phyloP scores from a whole-genome alignment of 2,113 vertebrate genomes.

The Sturnira hondurensis region DNA sequence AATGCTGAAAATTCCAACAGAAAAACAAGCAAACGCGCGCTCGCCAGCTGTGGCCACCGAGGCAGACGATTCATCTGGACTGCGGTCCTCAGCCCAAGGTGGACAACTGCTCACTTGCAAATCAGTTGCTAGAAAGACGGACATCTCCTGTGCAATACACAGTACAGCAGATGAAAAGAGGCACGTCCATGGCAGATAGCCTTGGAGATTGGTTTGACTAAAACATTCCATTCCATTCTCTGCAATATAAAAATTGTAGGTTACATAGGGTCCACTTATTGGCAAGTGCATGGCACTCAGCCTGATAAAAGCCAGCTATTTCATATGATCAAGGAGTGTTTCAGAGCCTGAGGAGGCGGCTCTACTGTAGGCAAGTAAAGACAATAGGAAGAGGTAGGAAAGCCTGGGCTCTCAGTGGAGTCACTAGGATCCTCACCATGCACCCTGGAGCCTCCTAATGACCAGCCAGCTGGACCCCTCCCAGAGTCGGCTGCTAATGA shows the following conservation, averaged over 20 bases:
- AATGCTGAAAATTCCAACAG: not conserved
- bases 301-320: not conserved
- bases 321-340: not conserved
- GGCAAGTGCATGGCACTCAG: not conserved
- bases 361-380: too few relatives aligned
- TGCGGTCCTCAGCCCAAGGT: not conserved
- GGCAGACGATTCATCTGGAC: not conserved
- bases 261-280: not conserved
- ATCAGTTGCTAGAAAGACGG: not conserved
- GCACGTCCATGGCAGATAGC: not conserved
- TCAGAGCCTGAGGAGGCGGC: not conserved
- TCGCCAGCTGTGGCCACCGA: not conserved
- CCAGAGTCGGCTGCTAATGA: not conserved
- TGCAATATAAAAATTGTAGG: not conserved
- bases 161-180: not conserved
- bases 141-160: rapidly evolving
- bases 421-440: too few relatives aligned
- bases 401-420: not conserved
- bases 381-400: not conserved
- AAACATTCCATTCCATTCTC: not conserved
- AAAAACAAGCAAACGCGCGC: not conserved
- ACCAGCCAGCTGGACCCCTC: not conserved
- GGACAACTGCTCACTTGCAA: not conserved
- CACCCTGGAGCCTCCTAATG: not conserved
- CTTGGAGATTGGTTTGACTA: not conserved